phyloP scores from a whole-genome alignment of 2,113 vertebrate species.

The Micromys minutus region DNA sequence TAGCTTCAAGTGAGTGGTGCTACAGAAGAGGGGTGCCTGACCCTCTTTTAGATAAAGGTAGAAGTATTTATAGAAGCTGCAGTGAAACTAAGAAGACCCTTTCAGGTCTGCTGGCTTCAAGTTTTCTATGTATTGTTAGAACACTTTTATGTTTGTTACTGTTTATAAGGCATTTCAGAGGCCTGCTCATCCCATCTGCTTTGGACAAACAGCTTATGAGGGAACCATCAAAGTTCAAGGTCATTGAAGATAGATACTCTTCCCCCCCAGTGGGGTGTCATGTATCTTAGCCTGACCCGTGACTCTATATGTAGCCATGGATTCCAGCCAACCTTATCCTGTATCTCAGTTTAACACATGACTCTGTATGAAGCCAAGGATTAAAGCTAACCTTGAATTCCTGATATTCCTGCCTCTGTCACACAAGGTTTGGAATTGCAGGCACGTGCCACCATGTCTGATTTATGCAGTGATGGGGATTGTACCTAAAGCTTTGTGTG shows the following conservation, averaged over 20 bases:
- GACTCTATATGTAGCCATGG: background rate
- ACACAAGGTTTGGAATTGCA: background rate
- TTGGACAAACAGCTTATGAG: background rate
- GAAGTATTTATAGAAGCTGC: slow-evolving; percentile 39
- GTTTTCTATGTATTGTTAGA: background rate
- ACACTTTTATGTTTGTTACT: background rate
- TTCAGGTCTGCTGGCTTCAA: background rate
- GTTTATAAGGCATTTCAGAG: background rate
- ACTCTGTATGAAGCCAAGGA: background rate
- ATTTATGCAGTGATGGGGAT: background rate
- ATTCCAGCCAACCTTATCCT: too few species aligned
- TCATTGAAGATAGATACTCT: background rate
- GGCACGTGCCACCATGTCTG: background rate
- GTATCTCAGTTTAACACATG: background rate
- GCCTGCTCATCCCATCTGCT: background rate
- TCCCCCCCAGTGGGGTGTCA: background rate
- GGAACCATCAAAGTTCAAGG: background rate
- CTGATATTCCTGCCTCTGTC: background rate
- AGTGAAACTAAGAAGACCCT: slow-evolving; percentile 14
- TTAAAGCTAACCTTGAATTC: background rate
- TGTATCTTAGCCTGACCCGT: background rate
- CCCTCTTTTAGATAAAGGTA: background rate
- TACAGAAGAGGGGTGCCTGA: slow-evolving; percentile 35
- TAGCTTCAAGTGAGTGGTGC: slow-evolving; percentile 23
- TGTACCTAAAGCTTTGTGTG: background rate